These are phyloP conservation scores for Saccostrea glomerata DNA, from an alignment of 1,140 invertebrate species.

Conservation along the genomic window DNA sequence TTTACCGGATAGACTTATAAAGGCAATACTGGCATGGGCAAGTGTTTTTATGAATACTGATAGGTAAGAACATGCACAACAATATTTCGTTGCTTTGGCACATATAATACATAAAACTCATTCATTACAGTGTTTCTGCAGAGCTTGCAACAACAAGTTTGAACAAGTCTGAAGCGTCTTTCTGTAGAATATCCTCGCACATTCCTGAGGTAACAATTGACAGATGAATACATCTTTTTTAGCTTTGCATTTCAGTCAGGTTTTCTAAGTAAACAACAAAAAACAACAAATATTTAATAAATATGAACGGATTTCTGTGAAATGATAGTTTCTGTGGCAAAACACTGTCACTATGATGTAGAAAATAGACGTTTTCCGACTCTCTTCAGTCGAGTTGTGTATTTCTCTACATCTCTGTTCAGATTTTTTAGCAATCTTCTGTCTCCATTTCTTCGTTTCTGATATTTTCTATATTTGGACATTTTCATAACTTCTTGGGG, in stretches of 20 bases:
- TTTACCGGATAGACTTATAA: not conserved
- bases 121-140: not conserved
- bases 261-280: not conserved
- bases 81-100: constrained; percentile 2
- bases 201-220: not conserved
- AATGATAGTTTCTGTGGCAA: not conserved
- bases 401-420: not conserved
- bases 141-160: not conserved
- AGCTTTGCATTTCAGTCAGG: not conserved
- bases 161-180: not conserved
- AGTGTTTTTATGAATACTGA: constrained; percentile 7
- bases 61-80: constrained; percentile 7
- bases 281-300: not conserved
- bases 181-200: not conserved
- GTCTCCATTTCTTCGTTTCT: not conserved
- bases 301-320: constrained; percentile 31
- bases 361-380: not conserved
- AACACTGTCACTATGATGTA: not conserved
- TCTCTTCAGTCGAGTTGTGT: not conserved
- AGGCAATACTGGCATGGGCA: not conserved
- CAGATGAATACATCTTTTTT: not conserved
- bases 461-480: constrained; percentile 5
- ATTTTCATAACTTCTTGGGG: not conserved
- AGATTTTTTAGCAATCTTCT: not conserved
- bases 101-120: not conserved